These are phyloP conservation scores for Anniella stebbinsi DNA, from an alignment of 2,797 vertebrate species.

Conservation along the genomic window DNA sequence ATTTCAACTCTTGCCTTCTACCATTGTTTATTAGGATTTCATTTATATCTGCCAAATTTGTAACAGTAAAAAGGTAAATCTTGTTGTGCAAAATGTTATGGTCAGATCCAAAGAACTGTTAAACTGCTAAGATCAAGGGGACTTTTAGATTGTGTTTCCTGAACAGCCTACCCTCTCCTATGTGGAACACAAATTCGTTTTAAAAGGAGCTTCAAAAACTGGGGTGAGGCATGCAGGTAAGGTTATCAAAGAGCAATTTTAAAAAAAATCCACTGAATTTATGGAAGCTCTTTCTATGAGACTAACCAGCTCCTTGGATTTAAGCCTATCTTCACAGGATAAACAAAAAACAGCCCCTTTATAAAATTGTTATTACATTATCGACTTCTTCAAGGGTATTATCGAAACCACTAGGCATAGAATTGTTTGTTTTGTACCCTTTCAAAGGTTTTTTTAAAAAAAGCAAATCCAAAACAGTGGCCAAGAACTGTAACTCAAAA, in stretches of 20 bases:
- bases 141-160: neutral
- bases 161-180: neutral
- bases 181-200: neutral
- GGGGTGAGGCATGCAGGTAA: neutral
- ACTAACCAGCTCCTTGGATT: neutral
- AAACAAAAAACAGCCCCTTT: neutral
- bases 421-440: neutral
- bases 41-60: neutral
- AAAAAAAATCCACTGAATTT: neutral
- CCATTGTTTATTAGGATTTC: neutral
- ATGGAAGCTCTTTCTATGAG: neutral
- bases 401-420: slow-evolving; percentile 8
- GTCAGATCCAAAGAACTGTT: neutral
- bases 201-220: neutral
- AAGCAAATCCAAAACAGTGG: slow-evolving; percentile 16
- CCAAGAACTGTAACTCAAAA: neutral
- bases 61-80: slow-evolving; percentile 19
- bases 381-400: slow-evolving; percentile 8
- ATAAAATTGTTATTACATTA: neutral
- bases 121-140: neutral
- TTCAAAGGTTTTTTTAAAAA: neutral
- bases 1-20: slow-evolving; percentile 17
- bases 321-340: neutral
- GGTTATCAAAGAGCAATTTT: neutral
- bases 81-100: neutral